phyloP scores from a whole-genome alignment of 2,888 invertebrate species.

The Meta bourneti region DNA sequence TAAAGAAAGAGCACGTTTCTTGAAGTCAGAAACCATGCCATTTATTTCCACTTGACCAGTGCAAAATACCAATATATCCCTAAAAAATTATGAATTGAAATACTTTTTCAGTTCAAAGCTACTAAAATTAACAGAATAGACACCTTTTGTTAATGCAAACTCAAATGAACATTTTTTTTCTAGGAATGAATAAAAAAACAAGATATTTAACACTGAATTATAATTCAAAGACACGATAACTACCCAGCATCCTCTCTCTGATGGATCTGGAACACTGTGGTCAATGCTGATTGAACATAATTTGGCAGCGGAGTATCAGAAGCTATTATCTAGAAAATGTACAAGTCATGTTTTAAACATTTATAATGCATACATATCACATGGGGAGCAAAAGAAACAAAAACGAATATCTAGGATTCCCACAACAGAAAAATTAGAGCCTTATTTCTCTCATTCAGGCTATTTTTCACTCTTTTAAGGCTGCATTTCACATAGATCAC shows the following conservation, averaged over 20 bases:
- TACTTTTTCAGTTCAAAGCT: background rate
- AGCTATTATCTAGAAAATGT: conserved; percentile 31
- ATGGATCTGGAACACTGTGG: conserved; percentile 94
- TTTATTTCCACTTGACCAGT: conserved; percentile 99
- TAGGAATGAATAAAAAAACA: background rate
- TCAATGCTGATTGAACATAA: conserved; percentile 90
- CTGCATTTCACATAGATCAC: no score
- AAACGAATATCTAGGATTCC: no score
- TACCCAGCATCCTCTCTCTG: conserved; percentile 83
- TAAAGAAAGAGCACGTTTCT: conserved; percentile 62
- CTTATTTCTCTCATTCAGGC: no score
- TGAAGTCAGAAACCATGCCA: conserved; percentile 81
- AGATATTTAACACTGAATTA: background rate
- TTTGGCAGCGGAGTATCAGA: conserved; percentile 82
- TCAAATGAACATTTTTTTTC: background rate
- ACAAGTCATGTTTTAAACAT: conserved; percentile 77
- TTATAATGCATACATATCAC: conserved; percentile 77
- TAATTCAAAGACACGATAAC: background rate
- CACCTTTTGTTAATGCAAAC: no score
- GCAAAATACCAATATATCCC: conserved; percentile 94
- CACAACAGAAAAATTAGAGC: no score
- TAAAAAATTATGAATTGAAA: conserved; percentile 29
- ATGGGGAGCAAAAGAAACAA: background rate
- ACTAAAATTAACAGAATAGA: no score
- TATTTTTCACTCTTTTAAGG: no score